phyloP scores from a whole-genome alignment of 1,140 invertebrate species.

The Apis florea region DNA sequence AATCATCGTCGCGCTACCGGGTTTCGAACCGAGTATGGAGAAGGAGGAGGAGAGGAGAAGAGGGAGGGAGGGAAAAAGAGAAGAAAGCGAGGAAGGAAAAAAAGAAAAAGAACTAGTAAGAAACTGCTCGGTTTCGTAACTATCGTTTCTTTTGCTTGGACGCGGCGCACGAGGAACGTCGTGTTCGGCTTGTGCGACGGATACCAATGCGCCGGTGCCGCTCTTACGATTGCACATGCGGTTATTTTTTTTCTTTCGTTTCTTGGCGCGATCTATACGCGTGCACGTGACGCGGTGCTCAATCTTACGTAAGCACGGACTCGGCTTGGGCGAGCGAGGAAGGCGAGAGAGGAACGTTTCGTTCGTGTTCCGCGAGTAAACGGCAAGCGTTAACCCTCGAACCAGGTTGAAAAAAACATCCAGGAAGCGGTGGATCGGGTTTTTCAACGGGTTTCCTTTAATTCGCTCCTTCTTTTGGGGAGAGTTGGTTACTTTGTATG shows the following conservation, averaged over 20 bases:
- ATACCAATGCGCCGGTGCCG: slow-evolving; percentile 61
- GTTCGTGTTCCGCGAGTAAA: slow-evolving; percentile 37
- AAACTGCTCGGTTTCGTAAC: slow-evolving; percentile 65
- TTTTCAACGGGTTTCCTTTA: neutral
- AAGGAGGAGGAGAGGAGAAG: neutral
- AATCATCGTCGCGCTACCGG: slow-evolving; percentile 42
- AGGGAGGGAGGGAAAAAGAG: neutral
- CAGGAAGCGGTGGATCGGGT: slow-evolving; percentile 9
- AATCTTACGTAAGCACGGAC: slow-evolving; percentile 64
- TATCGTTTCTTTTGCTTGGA: slow-evolving; percentile 60
- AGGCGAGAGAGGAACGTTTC: neutral
- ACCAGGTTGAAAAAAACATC: neutral
- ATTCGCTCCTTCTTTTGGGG: neutral
- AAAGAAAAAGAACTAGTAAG: slow-evolving; percentile 45
- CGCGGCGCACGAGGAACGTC: slow-evolving; percentile 50
- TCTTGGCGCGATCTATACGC: slow-evolving; percentile 57
- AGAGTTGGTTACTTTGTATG: neutral
- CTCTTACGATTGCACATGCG: slow-evolving; percentile 66
- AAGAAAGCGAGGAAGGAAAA: neutral
- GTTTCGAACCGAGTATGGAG: neutral
- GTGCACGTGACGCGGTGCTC: slow-evolving; percentile 64
- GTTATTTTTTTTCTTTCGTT: slow-evolving; percentile 56
- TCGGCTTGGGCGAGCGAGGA: slow-evolving; percentile 29
- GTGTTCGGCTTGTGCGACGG: slow-evolving; percentile 53
- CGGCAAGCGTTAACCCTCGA: neutral